Base-by-base conservation (phyloP, 1,140 invertebrate species). In the Steinernema khuongi region DNA sequence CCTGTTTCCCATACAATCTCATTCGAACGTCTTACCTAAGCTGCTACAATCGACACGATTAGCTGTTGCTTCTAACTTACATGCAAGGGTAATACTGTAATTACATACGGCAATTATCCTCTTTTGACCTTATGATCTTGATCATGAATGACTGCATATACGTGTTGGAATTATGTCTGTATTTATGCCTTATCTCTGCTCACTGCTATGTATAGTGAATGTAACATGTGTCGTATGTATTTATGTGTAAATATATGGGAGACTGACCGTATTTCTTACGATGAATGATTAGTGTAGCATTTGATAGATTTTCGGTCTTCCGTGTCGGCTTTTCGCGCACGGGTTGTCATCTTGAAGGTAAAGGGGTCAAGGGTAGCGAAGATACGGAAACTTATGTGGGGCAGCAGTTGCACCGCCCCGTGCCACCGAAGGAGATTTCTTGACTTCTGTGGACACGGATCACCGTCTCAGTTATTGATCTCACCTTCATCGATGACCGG, bases 1-100 rank as follows among this genome's bases (percentile, higher is more conserved):
- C 73, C 0, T 85, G 84, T 67, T 85, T 84, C 66, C 83, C 83
- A 17, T 84, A 85, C 70, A 74, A 80, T 43, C 68, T 84, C 19
- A 71, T 84, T 22, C 74, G 83, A 18, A 81, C 82, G 26, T 75
- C 83, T 0, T 84, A 81, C 70, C 69, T 80, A 31, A 71, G 81
- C 28, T 78, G 78, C 73, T 85, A 83, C 68, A 68, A 77, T 60
- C 50, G 50, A 26, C 50, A 60, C 22, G 50, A 60, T 4, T 60
- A 60, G 19, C 50, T n/a, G n/a, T n/a, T n/a, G n/a, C n/a, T n/a
- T n/a, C n/a, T n/a, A n/a, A n/a, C n/a, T n/a, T n/a, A n/a, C n/a
- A n/a, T n/a, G n/a, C n/a, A n/a, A n/a, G n/a, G n/a, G n/a, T n/a
- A n/a, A n/a, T n/a, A n/a, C n/a, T n/a, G n/a, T n/a, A n/a, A n/a